Evolutionary conservation across 2,113 vertebrate genomes (phyloP), one percentile per base, ranked within the genome.

Genomic region (Poeciliopsis occidentalis): DNA sequence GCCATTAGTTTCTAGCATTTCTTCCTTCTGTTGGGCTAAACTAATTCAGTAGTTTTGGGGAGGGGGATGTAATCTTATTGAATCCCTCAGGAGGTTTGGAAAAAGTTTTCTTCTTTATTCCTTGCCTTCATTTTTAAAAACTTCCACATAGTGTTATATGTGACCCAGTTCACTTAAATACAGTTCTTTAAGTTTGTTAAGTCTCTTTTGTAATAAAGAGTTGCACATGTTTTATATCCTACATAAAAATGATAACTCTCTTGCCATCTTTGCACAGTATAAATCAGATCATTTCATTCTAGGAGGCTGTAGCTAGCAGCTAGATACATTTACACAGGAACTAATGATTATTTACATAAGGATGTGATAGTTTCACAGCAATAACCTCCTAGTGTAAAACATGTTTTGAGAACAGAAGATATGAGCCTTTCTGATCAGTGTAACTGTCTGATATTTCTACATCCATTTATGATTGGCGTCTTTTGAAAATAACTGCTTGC

Each of bases 1-100:
- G 90, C 92, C 86, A 91, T 92, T 93, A 92, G 87, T 91, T 93
- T 91, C 86, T 87, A 86, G 85, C 88, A 80, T 92, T 92, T 92
- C 88, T 87, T 79, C 88, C 86, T 83, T 90, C 91, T 89, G 86
- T 88, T 91, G 90, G 51, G 91, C 86, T 88, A 87, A 92, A 90
- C 91, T 93, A 90, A 93, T 94, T 92, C 92, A 92, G 90, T 93
- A 90, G 91, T 69, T 75, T 66, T 79, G 29, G 27, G 67, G 84
- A 84, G 86, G 83, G 57, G 65, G 83, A 87, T 87, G 84, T 92
- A 93, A 93, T 92, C 89, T 90, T 68, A 89, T 86, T 92, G 83
- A 92, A 90, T 86, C 80, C 83, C 85, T 67, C 71, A 66, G 80
- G 81, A 79, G 84, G 79, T 88, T 88, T 75, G 32, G 67, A 61